Evolutionary conservation across 2,888 invertebrate species (phyloP), one percentile per base, ranked within the genome.

Genomic region (Papilio protenor): DNA sequence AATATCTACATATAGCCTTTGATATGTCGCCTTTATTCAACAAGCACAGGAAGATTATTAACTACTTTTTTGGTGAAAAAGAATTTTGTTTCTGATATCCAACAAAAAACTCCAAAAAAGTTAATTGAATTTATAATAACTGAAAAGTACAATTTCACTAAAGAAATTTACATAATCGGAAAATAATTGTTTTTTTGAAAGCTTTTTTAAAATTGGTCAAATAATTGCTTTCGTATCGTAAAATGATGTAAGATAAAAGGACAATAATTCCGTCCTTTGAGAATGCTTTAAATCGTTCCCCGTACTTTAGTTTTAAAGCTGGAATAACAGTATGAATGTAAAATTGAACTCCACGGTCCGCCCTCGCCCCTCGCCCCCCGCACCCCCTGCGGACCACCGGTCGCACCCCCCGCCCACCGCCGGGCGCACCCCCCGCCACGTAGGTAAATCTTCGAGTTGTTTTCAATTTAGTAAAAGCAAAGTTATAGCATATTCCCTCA

Each of bases 381-480:
- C n/a, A 6, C 78, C 72, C 73, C 45, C 77, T 76, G 69, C 23
- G 55, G 16, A 45, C 33, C 49, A 16, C 33, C 33, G 33, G 33
- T 33, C 33, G 49, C 49, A 80, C 78, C 79, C 72, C n/a, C 55
- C 55, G 55, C 16, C 55, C 55, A 16, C 55, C 55, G 55, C 5
- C 55, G 8, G 33, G 1, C 33, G 33, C 33, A 33, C 78, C 72
- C 73, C 33, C 77, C 77, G 18, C 66, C 45, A 66, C 78, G 75
- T 72, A 79, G 79, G 79, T 79, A 79, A 78, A 79, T 79, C 79
- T 80, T 81, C 14, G 72, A 81, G 80, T 81, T 81, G 81, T 81
- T 81, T 80, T 81, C 81, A 77, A 81, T 82, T 82, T 78, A 80
- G 79, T 80, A 76, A 81, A 79, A 81, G 80, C 75, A 76, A 78